These are phyloP conservation scores for Ligdia adustata DNA, from an alignment of 2,888 invertebrate genomes.

Conservation along the genomic window DNA sequence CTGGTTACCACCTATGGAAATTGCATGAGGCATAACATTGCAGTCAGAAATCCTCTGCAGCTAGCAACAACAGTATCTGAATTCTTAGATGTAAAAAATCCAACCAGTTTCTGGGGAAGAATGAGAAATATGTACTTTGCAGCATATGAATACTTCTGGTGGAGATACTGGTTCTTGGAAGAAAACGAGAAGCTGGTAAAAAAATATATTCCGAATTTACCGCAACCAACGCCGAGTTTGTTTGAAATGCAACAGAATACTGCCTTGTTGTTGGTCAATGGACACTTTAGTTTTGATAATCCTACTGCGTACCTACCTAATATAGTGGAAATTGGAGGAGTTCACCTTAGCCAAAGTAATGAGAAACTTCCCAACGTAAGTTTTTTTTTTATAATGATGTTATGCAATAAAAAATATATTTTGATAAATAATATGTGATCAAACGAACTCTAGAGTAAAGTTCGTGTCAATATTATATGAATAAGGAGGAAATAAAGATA, in stretches of 20 bases:
- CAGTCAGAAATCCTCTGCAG: slow-evolving; percentile 68
- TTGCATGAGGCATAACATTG: slow-evolving; percentile 70
- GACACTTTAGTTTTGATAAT: slow-evolving; percentile 76
- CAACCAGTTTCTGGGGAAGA: slow-evolving; percentile 80
- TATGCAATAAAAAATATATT: no score
- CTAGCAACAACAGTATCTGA: slow-evolving; percentile 65
- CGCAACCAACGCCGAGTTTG: slow-evolving; percentile 64
- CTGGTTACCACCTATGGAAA: slow-evolving; percentile 70
- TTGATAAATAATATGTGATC: no score
- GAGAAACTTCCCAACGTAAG: slow-evolving; percentile 61
- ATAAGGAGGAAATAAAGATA: no score
- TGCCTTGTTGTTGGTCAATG: slow-evolving; percentile 73
- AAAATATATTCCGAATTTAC: slow-evolving; percentile 63
- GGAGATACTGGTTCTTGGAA: slow-evolving; percentile 65
- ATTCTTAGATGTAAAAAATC: slow-evolving; percentile 65
- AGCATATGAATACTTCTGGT: slow-evolving; percentile 67
- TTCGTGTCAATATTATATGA: no score
- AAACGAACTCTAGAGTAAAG: no score
- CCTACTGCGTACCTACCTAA: slow-evolving; percentile 80
- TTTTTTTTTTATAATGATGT: slow-evolving; percentile 15
- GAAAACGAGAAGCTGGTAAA: slow-evolving; percentile 63
- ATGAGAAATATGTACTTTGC: slow-evolving; percentile 75
- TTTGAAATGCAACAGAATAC: slow-evolving; percentile 66
- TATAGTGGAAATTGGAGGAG: slow-evolving; percentile 83
- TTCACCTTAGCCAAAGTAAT: slow-evolving; percentile 69